Conservation (phyloP, 1,140 invertebrate genomes). For the Cylas formicarius region DNA sequence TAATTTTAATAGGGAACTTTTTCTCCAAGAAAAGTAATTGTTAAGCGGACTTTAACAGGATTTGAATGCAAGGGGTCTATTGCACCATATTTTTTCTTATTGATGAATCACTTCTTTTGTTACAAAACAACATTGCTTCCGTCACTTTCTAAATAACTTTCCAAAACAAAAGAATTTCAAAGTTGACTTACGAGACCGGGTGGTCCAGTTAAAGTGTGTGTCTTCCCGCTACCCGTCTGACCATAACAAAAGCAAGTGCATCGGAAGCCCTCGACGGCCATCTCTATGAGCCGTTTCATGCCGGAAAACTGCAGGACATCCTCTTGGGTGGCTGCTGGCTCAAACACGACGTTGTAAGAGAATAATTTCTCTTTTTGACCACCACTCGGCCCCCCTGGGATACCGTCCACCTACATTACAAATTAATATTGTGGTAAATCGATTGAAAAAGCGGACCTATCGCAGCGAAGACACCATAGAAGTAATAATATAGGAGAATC, state of each 20-base stretch:
- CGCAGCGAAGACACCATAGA: no score
- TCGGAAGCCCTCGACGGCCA: constrained; percentile 88
- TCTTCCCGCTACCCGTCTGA: constrained; percentile 95
- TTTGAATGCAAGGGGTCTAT: no score
- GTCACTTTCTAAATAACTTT: not conserved
- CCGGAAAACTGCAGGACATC: constrained; percentile 77
- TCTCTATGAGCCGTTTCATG: constrained; percentile 78
- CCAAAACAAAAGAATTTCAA: constrained; percentile 9
- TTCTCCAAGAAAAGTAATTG: no score
- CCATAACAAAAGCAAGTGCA: constrained; percentile 94
- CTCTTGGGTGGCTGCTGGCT: constrained; percentile 75
- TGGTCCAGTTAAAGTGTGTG: constrained; percentile 89
- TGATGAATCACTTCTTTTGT: not conserved
- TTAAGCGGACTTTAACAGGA: no score
- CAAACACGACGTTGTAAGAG: constrained; percentile 84
- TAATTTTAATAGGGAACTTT: no score
- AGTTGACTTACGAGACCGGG: constrained; percentile 63
- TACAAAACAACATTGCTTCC: no score
- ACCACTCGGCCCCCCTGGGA: constrained; percentile 40
- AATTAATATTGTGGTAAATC: no score
- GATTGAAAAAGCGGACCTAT: no score
- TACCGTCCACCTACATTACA: constrained; percentile 43
- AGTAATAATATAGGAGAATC: constrained; percentile 2
- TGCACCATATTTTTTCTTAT: no score
- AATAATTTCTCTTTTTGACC: constrained; percentile 69